Evolutionary conservation across 2,888 invertebrate species (phyloP), one percentile per base, ranked within the genome.

Genomic region (Ctena decussata): DNA sequence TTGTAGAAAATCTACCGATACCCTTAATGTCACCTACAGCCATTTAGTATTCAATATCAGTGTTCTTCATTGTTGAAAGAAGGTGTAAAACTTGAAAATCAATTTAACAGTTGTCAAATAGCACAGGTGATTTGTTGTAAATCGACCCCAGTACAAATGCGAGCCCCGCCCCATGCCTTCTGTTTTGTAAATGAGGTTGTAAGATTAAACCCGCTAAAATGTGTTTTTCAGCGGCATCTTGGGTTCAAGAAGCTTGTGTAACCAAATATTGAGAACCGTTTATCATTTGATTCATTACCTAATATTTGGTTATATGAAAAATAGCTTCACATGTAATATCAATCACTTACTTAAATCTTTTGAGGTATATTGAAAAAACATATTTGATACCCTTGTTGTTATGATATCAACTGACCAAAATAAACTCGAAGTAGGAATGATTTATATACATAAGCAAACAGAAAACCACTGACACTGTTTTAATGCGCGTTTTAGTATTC

Each of bases 61-160:
- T 65, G 65, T 65, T 65, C 35, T 35, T 24, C 35, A 35, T 65
- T 65, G 65, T 65, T 65, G 65, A 65, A 65, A 65, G 65, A 65
- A 65, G 65, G 65, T 65, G 65, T 65, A 65, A 65, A 65, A 65
- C 65, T 65, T 35, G 32, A 65, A 65, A 65, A 65, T 65, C 65
- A 65, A 65, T 65, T 65, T 65, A 65, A 65, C 65, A 65, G 65
- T 65, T 65, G 65, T 65, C 65, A 65, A 65, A 65, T 65, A 65
- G 65, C 65, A 65, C 65, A 65, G 65, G 65, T 65, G 65, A 65
- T 65, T 65, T 65, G 65, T 65, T 32, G 65, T 65, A 65, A 65
- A 65, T 65, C 65, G 65, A 65, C 30, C 65, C 65, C 18, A 21
- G 65, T 65, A 65, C 65, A 65, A 65, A 65, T 65, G 65, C 21